These are phyloP conservation scores for Metaphire vulgaris DNA, from an alignment of 1,140 invertebrate species.

Conservation along the genomic window DNA sequence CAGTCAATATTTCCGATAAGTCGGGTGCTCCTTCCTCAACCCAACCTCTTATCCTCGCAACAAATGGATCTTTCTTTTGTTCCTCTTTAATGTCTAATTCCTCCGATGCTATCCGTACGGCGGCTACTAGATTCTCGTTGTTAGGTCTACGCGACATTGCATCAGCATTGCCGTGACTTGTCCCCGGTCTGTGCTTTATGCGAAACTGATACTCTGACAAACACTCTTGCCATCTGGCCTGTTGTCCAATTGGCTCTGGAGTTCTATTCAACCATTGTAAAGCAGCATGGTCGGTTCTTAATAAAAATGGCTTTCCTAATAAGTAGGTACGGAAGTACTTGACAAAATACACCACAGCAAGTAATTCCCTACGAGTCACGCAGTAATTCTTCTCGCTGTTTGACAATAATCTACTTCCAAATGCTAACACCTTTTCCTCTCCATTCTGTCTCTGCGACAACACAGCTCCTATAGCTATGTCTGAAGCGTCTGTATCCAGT, in stretches of 20 bases:
- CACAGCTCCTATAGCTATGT: too few relatives aligned
- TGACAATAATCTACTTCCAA: conserved; percentile 32
- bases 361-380: conserved; percentile 34
- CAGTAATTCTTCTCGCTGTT: conserved; percentile 34
- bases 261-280: conserved; percentile 26
- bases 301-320: conserved; percentile 32
- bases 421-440: conserved; percentile 33
- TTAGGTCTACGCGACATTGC: conserved; percentile 29
- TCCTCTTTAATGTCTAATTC: too few relatives aligned
- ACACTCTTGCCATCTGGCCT: conserved; percentile 36
- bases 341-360: conserved; percentile 36
- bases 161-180: conserved; percentile 38
- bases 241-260: conserved; percentile 31
- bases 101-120: background rate
- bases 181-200: conserved; percentile 33
- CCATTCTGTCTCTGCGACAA: conserved; percentile 38
- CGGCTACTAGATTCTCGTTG: background rate
- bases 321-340: conserved; percentile 37
- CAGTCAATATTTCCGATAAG: background rate
- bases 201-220: conserved; percentile 35
- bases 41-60: background rate
- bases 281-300: conserved; percentile 36
- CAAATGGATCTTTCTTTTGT: background rate
- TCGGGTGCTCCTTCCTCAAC: too few relatives aligned
- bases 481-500: too few relatives aligned